A percentile compares a stretch with the other conserved stretches of the same genome.
These are phyloP conservation scores for Oreotragus oreotragus DNA, from an alignment of 2,113 vertebrate species.

Conservation along the genomic window DNA sequence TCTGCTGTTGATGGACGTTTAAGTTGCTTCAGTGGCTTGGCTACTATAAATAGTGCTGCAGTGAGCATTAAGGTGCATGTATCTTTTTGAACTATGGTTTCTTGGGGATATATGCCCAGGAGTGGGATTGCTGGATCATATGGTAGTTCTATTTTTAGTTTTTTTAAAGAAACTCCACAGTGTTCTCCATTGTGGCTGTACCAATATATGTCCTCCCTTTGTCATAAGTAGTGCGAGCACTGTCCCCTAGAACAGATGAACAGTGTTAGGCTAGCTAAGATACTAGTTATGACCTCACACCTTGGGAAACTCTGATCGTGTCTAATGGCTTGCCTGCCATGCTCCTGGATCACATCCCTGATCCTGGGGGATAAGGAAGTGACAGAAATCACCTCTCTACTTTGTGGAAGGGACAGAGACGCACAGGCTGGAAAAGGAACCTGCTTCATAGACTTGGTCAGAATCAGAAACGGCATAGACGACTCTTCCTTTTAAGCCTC, in stretches of 20 bases:
- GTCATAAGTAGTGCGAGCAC: not conserved
- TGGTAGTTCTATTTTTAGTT: not conserved
- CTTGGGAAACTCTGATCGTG: not conserved
- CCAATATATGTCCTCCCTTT: not conserved
- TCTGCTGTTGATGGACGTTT: not conserved
- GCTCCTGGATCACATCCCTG: not conserved
- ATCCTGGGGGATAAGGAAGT: not conserved
- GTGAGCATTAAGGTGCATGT: not conserved
- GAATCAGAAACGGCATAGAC: not conserved
- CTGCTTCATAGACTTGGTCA: not conserved
- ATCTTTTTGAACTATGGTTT: not conserved
- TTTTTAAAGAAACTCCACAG: not conserved
- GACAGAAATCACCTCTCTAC: not conserved
- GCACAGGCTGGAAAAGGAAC: not conserved
- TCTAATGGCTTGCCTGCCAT: not conserved
- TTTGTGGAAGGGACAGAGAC: not conserved
- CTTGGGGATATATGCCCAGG: not conserved
- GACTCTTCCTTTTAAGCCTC: not conserved
- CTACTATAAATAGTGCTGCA: not conserved
- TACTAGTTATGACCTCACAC: not conserved
- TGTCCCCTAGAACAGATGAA: not conserved
- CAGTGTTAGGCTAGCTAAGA: not conserved
- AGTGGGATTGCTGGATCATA: not conserved
- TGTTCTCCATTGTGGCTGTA: not conserved
- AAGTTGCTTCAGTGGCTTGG: not conserved